Evolutionary conservation across 2,797 vertebrate species (phyloP).

Genomic region (Hafferia zeledoni): DNA sequence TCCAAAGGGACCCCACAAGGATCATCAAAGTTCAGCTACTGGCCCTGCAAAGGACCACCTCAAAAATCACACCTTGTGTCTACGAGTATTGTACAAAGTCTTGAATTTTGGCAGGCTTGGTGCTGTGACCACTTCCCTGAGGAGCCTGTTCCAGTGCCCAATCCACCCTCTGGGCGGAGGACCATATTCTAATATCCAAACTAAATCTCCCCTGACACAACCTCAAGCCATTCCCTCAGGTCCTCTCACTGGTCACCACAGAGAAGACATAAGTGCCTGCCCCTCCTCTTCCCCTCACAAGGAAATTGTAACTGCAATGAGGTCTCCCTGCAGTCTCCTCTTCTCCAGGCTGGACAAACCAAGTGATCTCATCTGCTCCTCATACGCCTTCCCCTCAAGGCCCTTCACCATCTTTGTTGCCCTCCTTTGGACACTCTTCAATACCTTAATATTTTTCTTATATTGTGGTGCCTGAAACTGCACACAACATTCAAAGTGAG

Average conservation of each 20-base stretch:
- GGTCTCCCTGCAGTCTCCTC: neutral
- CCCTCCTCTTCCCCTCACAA: neutral
- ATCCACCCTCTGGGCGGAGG: neutral
- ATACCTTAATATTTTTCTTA: neutral
- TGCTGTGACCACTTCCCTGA: neutral
- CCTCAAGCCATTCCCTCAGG: neutral
- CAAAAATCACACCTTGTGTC: neutral
- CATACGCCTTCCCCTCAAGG: fast-evolving
- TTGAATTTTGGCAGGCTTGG: neutral
- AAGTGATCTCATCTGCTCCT: neutral
- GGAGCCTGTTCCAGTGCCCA: neutral
- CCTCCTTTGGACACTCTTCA: neutral
- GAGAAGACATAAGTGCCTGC: neutral
- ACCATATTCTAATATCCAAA: neutral
- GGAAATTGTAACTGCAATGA: neutral
- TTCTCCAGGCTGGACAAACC: neutral
- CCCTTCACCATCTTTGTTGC: neutral
- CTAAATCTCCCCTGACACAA: neutral
- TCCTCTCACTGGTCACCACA: neutral
- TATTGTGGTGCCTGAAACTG: neutral
- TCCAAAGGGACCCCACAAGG: neutral
- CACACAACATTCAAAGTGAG: neutral
- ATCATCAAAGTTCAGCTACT: neutral
- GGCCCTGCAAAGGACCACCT: neutral
- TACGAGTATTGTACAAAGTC: neutral